Conservation (phyloP, 2,888 invertebrate species). For the Tanytarsus gracilentus region DNA sequence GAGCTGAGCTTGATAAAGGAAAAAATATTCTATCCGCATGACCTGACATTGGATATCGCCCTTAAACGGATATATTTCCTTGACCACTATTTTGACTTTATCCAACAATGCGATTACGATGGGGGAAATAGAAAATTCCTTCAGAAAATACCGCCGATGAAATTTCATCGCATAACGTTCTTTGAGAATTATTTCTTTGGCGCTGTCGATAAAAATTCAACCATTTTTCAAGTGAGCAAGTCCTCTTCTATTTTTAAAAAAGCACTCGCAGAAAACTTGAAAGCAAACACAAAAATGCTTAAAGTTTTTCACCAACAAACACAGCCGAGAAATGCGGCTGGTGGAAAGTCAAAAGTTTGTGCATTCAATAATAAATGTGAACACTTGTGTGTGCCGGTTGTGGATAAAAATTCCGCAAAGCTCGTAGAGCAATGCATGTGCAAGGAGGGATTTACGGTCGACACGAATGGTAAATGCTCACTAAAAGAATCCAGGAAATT, state of each 20-base stretch:
- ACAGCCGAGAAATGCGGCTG: not conserved
- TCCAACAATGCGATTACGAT: conserved; percentile 69
- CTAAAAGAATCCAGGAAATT: conserved; percentile 35
- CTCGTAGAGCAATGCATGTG: conserved; percentile 53
- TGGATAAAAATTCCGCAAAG: conserved; percentile 35
- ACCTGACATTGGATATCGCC: conserved; percentile 62
- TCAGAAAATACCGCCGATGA: conserved; percentile 35
- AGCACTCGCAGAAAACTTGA: not conserved
- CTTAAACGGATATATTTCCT: conserved; percentile 67
- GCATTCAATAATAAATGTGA: conserved; percentile 55
- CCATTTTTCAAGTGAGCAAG: conserved; percentile 6
- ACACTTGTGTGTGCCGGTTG: conserved; percentile 65
- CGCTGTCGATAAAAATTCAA: not conserved
- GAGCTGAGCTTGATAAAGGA: conserved; percentile 52
- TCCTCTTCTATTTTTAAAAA: not conserved
- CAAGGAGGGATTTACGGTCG: conserved; percentile 40
- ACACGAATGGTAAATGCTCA: conserved; percentile 40
- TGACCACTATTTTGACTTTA: conserved; percentile 68
- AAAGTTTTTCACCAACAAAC: conserved; percentile 23
- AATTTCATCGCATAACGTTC: conserved; percentile 14
- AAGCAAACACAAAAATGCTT: conserved; percentile 2
- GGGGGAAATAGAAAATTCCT: conserved; percentile 57
- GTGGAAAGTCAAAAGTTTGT: conserved; percentile 41
- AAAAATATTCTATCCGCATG: conserved; percentile 69
- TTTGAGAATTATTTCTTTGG: conserved; percentile 19